These are phyloP conservation scores for Lepus townsendii DNA, from an alignment of 2,797 vertebrate species.

Conservation along the genomic window DNA sequence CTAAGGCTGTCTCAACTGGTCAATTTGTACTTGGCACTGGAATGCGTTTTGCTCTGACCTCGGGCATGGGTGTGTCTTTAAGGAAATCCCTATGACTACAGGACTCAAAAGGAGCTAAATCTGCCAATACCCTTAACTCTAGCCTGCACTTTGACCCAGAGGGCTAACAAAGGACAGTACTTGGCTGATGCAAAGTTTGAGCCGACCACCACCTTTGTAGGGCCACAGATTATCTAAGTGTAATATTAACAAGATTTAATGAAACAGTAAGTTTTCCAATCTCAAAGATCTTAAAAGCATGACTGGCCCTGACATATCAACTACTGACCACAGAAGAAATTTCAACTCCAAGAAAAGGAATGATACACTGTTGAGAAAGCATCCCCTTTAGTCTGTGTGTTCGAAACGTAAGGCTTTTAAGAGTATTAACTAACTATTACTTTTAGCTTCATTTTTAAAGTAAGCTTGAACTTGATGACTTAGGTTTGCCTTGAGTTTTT, in stretches of 20 bases:
- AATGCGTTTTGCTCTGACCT: slow-evolving; percentile 12
- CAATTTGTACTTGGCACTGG: slow-evolving; percentile 26
- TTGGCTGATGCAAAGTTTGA: not conserved
- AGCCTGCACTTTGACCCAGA: not conserved
- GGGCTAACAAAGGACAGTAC: not conserved
- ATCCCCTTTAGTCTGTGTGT: slow-evolving; percentile 61
- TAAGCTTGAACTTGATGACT: slow-evolving; percentile 77
- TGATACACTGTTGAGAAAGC: slow-evolving; percentile 25
- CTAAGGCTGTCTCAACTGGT: slow-evolving; percentile 38
- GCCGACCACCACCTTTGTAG: not conserved
- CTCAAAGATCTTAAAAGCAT: slow-evolving; percentile 65
- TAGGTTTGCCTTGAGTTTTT: slow-evolving; percentile 81
- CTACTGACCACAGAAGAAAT: slow-evolving; percentile 38
- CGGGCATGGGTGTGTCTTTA: not conserved
- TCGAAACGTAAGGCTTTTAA: slow-evolving; percentile 70
- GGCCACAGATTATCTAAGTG: not conserved
- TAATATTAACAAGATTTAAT: slow-evolving; percentile 35
- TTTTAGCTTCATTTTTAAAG: slow-evolving; percentile 70
- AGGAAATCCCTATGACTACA: slow-evolving; percentile 51
- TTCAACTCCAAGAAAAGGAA: slow-evolving; percentile 58
- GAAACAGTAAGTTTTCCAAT: slow-evolving; percentile 50
- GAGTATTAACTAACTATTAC: slow-evolving; percentile 69
- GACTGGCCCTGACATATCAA: slow-evolving; percentile 27
- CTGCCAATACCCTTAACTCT: not conserved
- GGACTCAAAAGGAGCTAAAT: slow-evolving; percentile 45